These are phyloP conservation scores for Oxyruncus cristatus DNA, from an alignment of 2,113 vertebrate genomes.

Conservation along the genomic window DNA sequence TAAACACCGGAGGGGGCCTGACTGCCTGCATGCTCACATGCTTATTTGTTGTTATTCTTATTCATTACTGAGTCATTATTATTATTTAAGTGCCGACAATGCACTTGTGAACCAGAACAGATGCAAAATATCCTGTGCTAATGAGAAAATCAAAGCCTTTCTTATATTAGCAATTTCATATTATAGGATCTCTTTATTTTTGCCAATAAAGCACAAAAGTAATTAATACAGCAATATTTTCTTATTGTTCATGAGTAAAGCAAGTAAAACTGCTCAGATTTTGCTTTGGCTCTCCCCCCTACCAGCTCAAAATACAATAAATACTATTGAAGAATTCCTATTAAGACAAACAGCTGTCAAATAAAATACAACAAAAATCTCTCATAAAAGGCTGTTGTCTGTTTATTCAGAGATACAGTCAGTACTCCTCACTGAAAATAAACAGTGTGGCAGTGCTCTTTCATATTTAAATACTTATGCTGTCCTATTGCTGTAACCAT, in stretches of 20 bases:
- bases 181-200: slow-evolving; percentile 64
- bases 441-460: slow-evolving; percentile 14
- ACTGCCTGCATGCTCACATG: slow-evolving; percentile 46
- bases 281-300: slow-evolving; percentile 34
- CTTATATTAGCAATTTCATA: slow-evolving; percentile 65
- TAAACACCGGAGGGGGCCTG: slow-evolving; percentile 56
- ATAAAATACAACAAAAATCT: slow-evolving; percentile 52
- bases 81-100: slow-evolving; percentile 67
- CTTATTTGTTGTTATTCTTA: slow-evolving; percentile 64
- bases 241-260: slow-evolving; percentile 52
- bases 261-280: slow-evolving; percentile 47
- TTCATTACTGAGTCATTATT: slow-evolving; percentile 68
- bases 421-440: slow-evolving; percentile 5
- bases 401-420: slow-evolving; percentile 29
- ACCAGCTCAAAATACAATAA: slow-evolving; percentile 44
- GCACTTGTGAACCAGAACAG: slow-evolving; percentile 65
- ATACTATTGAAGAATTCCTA: slow-evolving; percentile 34
- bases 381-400: slow-evolving; percentile 42
- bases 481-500: background rate
- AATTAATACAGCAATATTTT: slow-evolving; percentile 69
- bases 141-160: slow-evolving; percentile 69
- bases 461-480: background rate
- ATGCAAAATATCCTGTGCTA: slow-evolving; percentile 69
- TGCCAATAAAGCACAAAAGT: slow-evolving; percentile 65
- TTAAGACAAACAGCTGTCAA: slow-evolving; percentile 46